Conservation (phyloP, 2,888 invertebrate genomes). For the Deilephila elpenor region DNA sequence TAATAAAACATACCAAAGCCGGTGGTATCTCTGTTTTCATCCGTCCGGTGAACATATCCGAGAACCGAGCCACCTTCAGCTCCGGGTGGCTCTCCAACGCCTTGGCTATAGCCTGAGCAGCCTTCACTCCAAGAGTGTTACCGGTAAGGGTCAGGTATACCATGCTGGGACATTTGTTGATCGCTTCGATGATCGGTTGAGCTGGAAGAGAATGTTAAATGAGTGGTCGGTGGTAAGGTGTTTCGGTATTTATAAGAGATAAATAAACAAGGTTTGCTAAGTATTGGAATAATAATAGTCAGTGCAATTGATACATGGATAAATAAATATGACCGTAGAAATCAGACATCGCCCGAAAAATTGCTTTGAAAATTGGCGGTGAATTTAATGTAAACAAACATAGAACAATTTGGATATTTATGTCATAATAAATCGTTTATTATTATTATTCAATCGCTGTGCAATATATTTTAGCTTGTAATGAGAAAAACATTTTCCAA, state of each 20-base stretch:
- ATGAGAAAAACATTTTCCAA: neutral
- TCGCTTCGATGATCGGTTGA: constrained; percentile 89
- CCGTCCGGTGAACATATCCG: constrained; percentile 98
- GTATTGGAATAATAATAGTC: too few relatives aligned
- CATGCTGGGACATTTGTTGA: constrained; percentile 88
- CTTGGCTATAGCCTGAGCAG: constrained; percentile 93
- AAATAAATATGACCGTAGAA: too few relatives aligned
- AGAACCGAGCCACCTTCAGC: constrained; percentile 93
- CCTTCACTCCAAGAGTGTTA: constrained; percentile 96
- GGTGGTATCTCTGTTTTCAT: constrained; percentile 97
- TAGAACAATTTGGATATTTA: too few relatives aligned
- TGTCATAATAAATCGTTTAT: too few relatives aligned
- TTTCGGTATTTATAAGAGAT: neutral
- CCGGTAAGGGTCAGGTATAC: constrained; percentile 93
- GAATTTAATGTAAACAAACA: too few relatives aligned
- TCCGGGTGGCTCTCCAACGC: constrained; percentile 91
- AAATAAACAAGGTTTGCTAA: too few relatives aligned
- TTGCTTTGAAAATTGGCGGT: too few relatives aligned
- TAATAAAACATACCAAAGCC: constrained; percentile 87
- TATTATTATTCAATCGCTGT: too few relatives aligned
- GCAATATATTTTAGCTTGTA: neutral
- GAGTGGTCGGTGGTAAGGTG: neutral
- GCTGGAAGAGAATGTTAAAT: constrained; percentile 76
- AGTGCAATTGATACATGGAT: too few relatives aligned
- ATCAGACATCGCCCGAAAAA: too few relatives aligned